A percentile compares a stretch with the other conserved stretches of the same genome.
Conservation (phyloP, 2,888 invertebrate genomes). For the Arenicola marina region DNA sequence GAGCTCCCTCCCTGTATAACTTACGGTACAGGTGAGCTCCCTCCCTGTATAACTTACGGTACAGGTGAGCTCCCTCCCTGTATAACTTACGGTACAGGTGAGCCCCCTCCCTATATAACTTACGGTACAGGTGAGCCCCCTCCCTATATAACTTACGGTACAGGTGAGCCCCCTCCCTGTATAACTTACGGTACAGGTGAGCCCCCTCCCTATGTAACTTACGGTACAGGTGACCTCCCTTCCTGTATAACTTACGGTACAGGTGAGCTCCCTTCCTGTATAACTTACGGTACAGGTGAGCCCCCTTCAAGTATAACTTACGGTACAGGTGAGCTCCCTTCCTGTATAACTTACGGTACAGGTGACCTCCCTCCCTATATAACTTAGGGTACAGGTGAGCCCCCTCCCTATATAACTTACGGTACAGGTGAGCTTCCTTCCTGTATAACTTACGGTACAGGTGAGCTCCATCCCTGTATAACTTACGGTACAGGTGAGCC, state of each 20-base stretch:
- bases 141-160: conserved; percentile 24
- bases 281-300: conserved; percentile 25
- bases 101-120: conserved; percentile 14
- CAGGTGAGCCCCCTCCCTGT: conserved; percentile 15
- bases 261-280: conserved; percentile 13
- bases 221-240: too few relatives aligned
- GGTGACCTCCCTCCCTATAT: too few relatives aligned
- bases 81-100: conserved; percentile 25
- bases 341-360: too few relatives aligned
- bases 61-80: conserved; percentile 17
- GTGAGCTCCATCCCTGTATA: conserved; percentile 10
- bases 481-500: conserved; percentile 23
- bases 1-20: conserved; percentile 14
- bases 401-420: too few relatives aligned
- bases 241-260: conserved; percentile 28
- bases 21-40: conserved; percentile 21
- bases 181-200: conserved; percentile 26
- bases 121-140: conserved; percentile 21
- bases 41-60: conserved; percentile 21
- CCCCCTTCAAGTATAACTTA: conserved; percentile 15
- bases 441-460: conserved; percentile 28
- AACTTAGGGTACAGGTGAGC: too few relatives aligned
- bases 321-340: conserved; percentile 19
- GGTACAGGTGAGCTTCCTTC: conserved; percentile 17
- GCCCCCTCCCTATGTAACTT: conserved; percentile 8